Evolutionary conservation across 1,140 invertebrate genomes (phyloP).

Genomic region (Pantala flavescens): DNA sequence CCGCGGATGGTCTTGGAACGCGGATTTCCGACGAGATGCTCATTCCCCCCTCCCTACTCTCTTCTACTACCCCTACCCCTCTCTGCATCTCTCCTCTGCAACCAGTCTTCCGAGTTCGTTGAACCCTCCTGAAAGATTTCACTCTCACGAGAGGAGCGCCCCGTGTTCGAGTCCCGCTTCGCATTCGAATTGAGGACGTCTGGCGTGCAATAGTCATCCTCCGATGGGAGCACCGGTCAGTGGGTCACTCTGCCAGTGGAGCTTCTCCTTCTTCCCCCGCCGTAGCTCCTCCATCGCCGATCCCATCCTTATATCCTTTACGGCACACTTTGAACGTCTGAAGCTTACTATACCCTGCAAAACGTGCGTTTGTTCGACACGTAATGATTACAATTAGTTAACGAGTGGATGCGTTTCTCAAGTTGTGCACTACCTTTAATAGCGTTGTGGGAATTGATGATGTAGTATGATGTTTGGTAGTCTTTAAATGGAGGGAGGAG

Average conservation of each 20-base stretch:
- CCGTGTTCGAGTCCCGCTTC: neutral
- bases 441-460: too few relatives aligned
- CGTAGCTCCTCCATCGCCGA: too few relatives aligned
- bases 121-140: neutral
- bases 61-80: neutral
- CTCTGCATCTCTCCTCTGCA: too few relatives aligned
- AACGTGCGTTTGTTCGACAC: too few relatives aligned
- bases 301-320: too few relatives aligned
- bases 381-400: too few relatives aligned
- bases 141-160: neutral
- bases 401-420: too few relatives aligned
- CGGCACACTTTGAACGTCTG: too few relatives aligned
- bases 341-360: too few relatives aligned
- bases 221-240: neutral
- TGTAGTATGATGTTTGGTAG: too few relatives aligned
- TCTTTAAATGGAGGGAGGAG: too few relatives aligned
- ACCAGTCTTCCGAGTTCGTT: neutral
- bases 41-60: neutral
- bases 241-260: conserved; percentile 6
- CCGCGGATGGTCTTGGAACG: neutral
- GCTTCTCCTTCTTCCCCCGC: neutral
- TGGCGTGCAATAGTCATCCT: neutral
- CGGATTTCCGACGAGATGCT: neutral
- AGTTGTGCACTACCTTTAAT: too few relatives aligned
- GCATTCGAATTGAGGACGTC: neutral